phyloP scores from a whole-genome alignment of 2,888 invertebrate genomes.

The Drosophila formosana region DNA sequence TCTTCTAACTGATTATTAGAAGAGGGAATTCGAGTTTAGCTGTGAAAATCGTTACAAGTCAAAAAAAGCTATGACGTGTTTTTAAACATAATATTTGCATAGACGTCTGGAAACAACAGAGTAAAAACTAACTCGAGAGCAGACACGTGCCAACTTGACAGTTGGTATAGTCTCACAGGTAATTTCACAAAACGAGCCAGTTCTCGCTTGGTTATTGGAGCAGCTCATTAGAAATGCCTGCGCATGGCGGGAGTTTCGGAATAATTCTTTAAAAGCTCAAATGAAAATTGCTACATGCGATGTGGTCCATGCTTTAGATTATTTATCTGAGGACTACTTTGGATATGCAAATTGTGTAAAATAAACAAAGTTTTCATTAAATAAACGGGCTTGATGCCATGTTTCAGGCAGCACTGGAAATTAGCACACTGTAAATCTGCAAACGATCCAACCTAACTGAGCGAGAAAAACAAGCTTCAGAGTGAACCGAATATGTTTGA shows the following conservation, averaged over 20 bases:
- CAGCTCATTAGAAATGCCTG: constrained; percentile 27
- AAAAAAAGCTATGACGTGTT: constrained; percentile 38
- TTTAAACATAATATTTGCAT: constrained; percentile 39
- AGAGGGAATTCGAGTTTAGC: constrained; percentile 3
- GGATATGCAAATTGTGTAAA: constrained; percentile 40
- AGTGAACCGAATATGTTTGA: too few species aligned
- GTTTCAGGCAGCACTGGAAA: constrained; percentile 8
- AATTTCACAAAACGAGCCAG: constrained; percentile 13
- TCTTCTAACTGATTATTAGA: background rate
- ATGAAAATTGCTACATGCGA: constrained; percentile 16
- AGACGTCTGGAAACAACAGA: constrained; percentile 12
- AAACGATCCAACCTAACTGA: background rate
- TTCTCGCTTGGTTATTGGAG: constrained; percentile 18
- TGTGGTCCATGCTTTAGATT: background rate
- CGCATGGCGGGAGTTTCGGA: constrained; percentile 7
- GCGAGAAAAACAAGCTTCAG: too few species aligned
- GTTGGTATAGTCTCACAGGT: constrained; percentile 24
- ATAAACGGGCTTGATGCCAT: background rate
- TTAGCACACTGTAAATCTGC: constrained; percentile 12
- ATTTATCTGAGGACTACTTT: constrained; percentile 4
- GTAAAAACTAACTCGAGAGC: constrained; percentile 4
- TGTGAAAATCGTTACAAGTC: constrained; percentile 26
- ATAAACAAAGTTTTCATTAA: background rate
- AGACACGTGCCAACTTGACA: constrained; percentile 22
- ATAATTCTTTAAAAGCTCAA: constrained; percentile 3